phyloP scores from a whole-genome alignment of 2,113 vertebrate genomes.

The Marmota monax region DNA sequence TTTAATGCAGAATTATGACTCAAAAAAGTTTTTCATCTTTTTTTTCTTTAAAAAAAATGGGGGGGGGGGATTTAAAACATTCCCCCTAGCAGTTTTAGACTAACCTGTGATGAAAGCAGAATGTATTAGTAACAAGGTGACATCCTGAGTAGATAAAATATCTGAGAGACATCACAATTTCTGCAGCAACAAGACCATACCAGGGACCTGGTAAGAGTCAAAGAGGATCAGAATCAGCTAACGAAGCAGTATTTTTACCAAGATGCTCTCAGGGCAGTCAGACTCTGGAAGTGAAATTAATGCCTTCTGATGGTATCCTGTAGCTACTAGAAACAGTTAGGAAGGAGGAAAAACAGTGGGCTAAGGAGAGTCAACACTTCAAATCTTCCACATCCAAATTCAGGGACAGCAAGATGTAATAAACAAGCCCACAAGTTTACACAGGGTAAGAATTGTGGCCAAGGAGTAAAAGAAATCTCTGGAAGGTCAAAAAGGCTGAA shows the following conservation, averaged over 20 bases:
- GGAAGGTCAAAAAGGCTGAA: background rate
- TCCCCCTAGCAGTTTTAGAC: background rate
- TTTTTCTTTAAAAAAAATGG: background rate
- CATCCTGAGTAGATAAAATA: background rate
- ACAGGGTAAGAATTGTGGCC: background rate
- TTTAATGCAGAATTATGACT: conserved; percentile 2
- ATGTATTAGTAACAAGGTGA: background rate
- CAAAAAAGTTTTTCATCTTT: conserved; percentile 15
- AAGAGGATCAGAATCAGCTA: background rate
- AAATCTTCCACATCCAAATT: conserved; percentile 12
- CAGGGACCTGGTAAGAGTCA: background rate
- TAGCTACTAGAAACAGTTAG: background rate
- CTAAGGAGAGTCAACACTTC: background rate
- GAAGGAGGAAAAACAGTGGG: background rate
- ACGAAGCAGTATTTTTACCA: background rate
- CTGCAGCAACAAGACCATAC: background rate
- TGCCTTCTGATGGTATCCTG: background rate
- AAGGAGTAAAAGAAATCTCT: background rate
- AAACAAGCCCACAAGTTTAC: background rate
- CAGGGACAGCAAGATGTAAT: background rate
- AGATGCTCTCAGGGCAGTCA: background rate
- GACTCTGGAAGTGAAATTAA: background rate
- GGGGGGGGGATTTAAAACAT: background rate
- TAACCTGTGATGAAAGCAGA: background rate
- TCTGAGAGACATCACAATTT: background rate